phyloP scores from a whole-genome alignment of 2,797 vertebrate species.

The Darevskia nairensis region DNA sequence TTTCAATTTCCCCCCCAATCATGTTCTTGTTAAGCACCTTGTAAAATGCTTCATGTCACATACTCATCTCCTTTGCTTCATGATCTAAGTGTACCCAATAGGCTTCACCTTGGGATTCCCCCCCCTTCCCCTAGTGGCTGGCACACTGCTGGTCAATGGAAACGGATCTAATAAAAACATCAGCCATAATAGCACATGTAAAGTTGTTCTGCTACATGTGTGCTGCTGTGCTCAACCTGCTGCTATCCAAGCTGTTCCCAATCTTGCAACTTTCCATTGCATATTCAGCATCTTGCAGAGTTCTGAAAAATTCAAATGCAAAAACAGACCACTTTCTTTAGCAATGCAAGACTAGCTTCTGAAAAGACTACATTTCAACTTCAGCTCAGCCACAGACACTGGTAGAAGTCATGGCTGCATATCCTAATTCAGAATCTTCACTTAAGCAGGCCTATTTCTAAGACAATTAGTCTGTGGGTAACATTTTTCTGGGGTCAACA shows the following conservation, averaged over 20 bases:
- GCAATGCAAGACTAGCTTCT: neutral
- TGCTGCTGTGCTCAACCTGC: neutral
- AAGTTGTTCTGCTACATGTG: conserved; percentile 35
- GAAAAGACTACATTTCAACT: neutral
- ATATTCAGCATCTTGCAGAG: neutral
- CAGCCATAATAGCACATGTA: conserved; percentile 58
- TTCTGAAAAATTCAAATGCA: neutral
- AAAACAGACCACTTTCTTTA: neutral
- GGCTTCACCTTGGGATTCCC: conserved; percentile 39
- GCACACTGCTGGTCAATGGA: conserved; percentile 31
- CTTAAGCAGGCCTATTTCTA: neutral
- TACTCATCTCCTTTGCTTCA: conserved; percentile 32
- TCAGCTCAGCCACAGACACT: neutral
- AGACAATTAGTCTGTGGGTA: no score
- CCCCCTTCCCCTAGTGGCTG: conserved; percentile 18
- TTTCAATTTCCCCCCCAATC: conserved; percentile 67
- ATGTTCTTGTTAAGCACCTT: conserved; percentile 67
- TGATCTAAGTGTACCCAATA: conserved; percentile 26
- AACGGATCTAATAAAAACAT: conserved; percentile 29
- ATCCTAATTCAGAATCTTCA: neutral
- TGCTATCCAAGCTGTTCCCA: neutral
- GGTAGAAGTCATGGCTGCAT: neutral
- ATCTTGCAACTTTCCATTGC: neutral
- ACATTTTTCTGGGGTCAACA: no score
- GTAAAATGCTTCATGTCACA: conserved; percentile 51